These are phyloP conservation scores for Bolborhynchus lineola DNA, from an alignment of 2,113 vertebrate genomes.

Conservation along the genomic window DNA sequence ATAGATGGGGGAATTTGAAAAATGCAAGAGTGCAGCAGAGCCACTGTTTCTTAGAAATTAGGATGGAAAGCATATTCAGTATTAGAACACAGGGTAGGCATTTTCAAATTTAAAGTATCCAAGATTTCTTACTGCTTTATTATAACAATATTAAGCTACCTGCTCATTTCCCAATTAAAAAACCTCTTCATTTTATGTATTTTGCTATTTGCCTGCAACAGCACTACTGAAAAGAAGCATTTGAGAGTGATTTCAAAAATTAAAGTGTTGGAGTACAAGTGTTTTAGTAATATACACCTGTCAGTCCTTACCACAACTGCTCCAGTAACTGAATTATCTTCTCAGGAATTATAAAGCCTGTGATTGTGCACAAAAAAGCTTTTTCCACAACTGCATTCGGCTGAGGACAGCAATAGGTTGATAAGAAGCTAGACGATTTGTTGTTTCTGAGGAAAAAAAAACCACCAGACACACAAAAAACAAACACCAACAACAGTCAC, in stretches of 20 bases:
- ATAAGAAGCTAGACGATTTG: slow-evolving; percentile 81
- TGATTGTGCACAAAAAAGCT: slow-evolving; percentile 79
- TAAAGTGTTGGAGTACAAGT: neutral
- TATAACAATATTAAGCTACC: neutral
- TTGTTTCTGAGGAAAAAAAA: slow-evolving; percentile 75
- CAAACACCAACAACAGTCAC: neutral
- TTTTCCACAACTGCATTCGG: slow-evolving; percentile 58
- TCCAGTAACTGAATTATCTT: slow-evolving; percentile 80
- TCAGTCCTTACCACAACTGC: slow-evolving; percentile 80
- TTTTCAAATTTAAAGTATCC: neutral
- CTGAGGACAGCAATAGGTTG: slow-evolving; percentile 83
- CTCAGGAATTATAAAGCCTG: slow-evolving; percentile 85
- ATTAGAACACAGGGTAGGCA: neutral
- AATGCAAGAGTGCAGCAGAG: neutral
- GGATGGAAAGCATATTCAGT: neutral
- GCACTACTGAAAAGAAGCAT: neutral
- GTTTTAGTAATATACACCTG: neutral
- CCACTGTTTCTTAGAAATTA: neutral
- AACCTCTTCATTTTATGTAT: neutral
- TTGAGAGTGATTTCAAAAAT: neutral
- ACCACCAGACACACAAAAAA: neutral
- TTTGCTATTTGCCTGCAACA: neutral
- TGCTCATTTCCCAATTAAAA: neutral
- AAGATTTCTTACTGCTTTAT: neutral
- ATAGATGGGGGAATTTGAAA: neutral